Evolutionary conservation across 92 coral and sea anemone species (phyloP).

Genomic region (Zoanthus solanderi): DNA sequence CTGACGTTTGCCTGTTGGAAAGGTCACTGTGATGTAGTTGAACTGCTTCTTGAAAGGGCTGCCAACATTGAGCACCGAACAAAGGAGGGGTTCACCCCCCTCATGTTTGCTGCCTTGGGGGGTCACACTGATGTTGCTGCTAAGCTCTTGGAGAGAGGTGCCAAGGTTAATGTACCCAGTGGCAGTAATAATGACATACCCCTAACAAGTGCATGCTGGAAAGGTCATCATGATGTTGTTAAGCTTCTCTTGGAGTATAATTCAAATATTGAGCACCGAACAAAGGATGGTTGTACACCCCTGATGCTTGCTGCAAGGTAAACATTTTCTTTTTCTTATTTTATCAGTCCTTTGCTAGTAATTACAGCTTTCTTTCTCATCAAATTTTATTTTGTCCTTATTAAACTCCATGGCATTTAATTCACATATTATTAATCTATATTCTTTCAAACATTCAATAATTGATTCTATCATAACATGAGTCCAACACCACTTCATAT

Average conservation of each 20-base stretch:
- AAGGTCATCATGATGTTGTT: conserved; percentile 98
- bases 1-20: conserved; percentile 99
- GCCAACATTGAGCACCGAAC: conserved; percentile 99
- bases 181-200: conserved; percentile 99
- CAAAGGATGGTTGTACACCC: conserved; percentile 99
- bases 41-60: conserved; percentile 86
- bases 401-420: no score
- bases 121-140: conserved; percentile 99
- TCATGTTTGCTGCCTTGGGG: conserved; percentile 99
- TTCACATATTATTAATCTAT: no score
- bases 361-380: no score
- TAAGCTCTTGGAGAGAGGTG: conserved; percentile 88
- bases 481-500: no score
- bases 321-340: not conserved
- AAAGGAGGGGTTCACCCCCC: conserved; percentile 99
- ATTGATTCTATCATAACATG: no score
- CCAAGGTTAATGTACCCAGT: conserved; percentile 98
- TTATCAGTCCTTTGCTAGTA: not conserved
- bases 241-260: conserved; percentile 91
- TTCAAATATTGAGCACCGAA: conserved; percentile 97
- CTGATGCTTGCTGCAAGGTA: conserved; percentile 98
- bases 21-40: conserved; percentile 99
- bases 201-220: conserved; percentile 99
- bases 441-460: no score
- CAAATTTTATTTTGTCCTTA: no score